Conservation (phyloP, 2,113 vertebrate species). For the Leptobrachium leishanense region DNA sequence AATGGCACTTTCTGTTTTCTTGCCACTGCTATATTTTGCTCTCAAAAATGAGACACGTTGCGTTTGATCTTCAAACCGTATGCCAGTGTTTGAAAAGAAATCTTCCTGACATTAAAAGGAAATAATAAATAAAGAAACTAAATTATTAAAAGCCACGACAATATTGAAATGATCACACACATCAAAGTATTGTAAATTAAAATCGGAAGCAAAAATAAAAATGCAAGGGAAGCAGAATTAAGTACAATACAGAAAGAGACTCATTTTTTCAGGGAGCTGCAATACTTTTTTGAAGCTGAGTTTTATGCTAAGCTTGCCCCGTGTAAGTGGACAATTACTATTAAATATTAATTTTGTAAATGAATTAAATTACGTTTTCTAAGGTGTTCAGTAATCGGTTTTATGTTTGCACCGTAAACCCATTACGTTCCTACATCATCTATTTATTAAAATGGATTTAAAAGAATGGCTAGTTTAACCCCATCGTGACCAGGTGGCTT, state of each 20-base stretch:
- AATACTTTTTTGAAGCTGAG: background rate
- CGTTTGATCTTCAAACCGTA: constrained; percentile 38
- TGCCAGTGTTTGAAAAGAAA: background rate
- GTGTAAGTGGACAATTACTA: too few species aligned
- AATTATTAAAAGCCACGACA: constrained; percentile 21
- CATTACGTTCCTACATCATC: too few species aligned
- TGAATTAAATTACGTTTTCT: too few species aligned
- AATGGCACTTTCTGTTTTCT: too few species aligned
- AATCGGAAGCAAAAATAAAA: constrained; percentile 12
- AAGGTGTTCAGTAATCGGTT: too few species aligned
- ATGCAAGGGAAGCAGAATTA: constrained; percentile 25
- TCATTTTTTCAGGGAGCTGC: constrained; percentile 2
- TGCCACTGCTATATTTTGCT: too few species aligned
- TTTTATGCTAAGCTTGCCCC: too few species aligned
- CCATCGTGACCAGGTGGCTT: too few species aligned
- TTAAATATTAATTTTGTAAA: too few species aligned
- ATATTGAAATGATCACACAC: constrained; percentile 31
- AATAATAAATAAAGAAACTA: constrained; percentile 23
- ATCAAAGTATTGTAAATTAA: constrained; percentile 35
- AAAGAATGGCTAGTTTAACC: too few species aligned
- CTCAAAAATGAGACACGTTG: background rate
- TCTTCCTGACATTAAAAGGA: background rate
- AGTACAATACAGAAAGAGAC: background rate
- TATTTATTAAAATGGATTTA: too few species aligned
- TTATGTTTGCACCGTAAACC: too few species aligned